Evolutionary conservation across 2,797 vertebrate genomes (phyloP).

Genomic region (Saxicola maurus): DNA sequence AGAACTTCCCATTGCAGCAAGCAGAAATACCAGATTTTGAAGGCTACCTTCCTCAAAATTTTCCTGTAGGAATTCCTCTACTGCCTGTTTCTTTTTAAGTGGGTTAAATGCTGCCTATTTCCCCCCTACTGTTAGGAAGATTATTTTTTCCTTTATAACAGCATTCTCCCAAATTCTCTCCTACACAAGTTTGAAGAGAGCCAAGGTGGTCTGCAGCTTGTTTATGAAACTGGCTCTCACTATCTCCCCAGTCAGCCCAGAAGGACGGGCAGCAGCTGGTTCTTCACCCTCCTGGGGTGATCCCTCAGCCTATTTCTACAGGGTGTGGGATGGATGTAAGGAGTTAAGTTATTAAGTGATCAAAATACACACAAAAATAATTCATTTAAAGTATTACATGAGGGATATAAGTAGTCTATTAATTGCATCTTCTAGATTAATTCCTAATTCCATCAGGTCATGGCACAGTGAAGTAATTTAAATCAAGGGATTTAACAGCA

Average conservation of each 20-base stretch:
- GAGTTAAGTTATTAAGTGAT: neutral
- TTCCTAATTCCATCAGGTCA: slow-evolving; percentile 1
- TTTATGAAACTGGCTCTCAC: neutral
- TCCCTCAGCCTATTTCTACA: neutral
- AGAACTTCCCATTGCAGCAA: neutral
- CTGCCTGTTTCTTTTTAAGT: neutral
- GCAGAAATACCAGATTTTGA: neutral
- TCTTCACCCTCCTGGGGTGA: neutral
- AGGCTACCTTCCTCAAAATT: neutral
- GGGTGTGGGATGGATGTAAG: neutral
- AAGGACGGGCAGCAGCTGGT: neutral
- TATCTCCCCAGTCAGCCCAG: neutral
- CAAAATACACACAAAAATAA: neutral
- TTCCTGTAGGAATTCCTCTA: neutral
- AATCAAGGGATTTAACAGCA: slow-evolving; percentile 12
- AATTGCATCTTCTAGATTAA: slow-evolving; percentile 5
- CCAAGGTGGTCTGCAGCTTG: neutral
- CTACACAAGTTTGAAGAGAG: neutral
- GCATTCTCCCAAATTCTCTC: neutral
- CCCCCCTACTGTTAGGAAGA: neutral
- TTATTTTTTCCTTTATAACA: neutral
- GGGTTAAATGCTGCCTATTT: neutral
- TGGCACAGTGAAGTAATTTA: neutral
- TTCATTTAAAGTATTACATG: neutral
- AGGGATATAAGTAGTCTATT: neutral